Base-by-base conservation (phyloP, 2,797 vertebrate genomes). In the Channallabes apus region DNA sequence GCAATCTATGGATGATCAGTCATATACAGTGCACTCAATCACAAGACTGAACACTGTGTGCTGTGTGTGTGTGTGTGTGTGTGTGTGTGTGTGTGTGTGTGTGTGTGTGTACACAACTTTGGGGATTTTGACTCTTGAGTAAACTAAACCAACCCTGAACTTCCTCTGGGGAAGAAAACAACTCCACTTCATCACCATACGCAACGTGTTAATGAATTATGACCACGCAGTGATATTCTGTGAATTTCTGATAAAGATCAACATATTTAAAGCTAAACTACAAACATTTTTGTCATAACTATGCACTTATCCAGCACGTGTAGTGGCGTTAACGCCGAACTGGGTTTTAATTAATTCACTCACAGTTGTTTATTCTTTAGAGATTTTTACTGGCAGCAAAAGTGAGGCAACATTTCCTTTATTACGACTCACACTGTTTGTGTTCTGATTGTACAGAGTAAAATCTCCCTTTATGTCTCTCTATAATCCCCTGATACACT, bases 121-220 rank as follows among this genome's bases (percentile, higher is more conserved):
- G 62, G 41, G 62, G 41, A 81, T 67, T 81, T 80, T 65, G 15
- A 46, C 15, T 80, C 29, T 11, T 22, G 46, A 54, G 18, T 1
- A 5, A 32, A 54, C 22, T 81, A 24, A 67, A 81, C 62, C 22
- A 67, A 67, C n/a, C 24, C 15, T 54, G 79, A 81, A 81, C 79
- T 81, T 81, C 62, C 79, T 64, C 62, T 51, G 24, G 9, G 18
- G n/a, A 51, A 46, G 61, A 67, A 67, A 54, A 67, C 38, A 65
- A 80, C 61, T 4, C 0, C 7, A 24, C 12, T 64, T 8, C 22
- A 24, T 62, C 5, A 32, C 11, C 56, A 61, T 29, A 46, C 15
- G 0, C 15, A 35, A 22, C 9, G 20, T n/a, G 22, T n/a, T 18
- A 27, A 46, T 6, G 7, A 24, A 64, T 27, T n/a, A n/a, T n/a